Evolutionary conservation across 2,888 invertebrate species (phyloP), one percentile per base, ranked within the genome.

Genomic region (Sinelater perroti): DNA sequence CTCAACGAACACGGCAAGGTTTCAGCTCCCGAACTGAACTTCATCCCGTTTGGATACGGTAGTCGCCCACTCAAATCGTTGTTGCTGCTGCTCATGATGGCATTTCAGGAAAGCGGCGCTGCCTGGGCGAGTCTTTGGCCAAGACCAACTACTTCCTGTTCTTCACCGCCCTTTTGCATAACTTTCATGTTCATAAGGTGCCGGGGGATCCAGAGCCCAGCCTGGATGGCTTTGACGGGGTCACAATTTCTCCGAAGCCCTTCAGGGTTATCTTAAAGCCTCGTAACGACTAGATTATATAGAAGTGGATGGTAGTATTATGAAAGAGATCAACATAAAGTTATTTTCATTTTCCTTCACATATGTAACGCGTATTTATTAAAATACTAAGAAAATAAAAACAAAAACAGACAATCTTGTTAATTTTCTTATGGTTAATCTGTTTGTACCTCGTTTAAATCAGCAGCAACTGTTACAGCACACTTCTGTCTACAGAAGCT

Each of bases 41-140:
- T 84, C 67, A 82, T 85, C 55, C 82, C 85, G 6, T 90, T 89
- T 69, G 89, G 90, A 58, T 77, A 83, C 71, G 89, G 90, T 88
- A 75, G 18, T 5, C 7, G 5, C 7, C 7, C 7, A 24, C 5
- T 24, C 5, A 5, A 5, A 24, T 24, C 7, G 7, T 24, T 6
- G 24, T 24, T 6, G 7, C 5, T 24, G 5, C 24, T 24, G 24
- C 5, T 6, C 5, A 24, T 7, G 5, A 24, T 24, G 7, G 24
- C 24, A 24, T 24, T 78, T 52, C 77, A 86, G 86, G 86, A 56
- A 83, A 83, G 64, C 79, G 87, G 57, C 80, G 86, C 10, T 88
- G 88, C 67, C 79, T 87, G 1, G 88, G 87, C 1, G 87, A 87
- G 72, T 77, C 81, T 1, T 71, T 87, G 36, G 87, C 87, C 0